Base-by-base conservation (phyloP, 1,140 invertebrate species). In the Drosophila littoralis region DNA sequence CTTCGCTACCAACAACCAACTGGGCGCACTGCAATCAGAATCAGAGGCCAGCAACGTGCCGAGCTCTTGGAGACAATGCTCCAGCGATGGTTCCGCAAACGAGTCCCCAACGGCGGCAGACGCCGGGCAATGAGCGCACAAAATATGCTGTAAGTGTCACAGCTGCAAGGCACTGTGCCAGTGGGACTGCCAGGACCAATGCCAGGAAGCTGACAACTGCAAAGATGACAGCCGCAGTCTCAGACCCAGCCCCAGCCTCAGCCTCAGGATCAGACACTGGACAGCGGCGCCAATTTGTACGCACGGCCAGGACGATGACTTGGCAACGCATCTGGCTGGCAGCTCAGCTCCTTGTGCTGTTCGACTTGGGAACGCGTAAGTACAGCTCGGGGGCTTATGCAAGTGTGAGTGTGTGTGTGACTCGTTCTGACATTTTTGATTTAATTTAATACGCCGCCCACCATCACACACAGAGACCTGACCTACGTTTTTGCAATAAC, bases 131-230 rank as follows among this genome's bases (percentile, higher is more conserved):
- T 88, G 79, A 86, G 84, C 58, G 60, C 61, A 86, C 76, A 88
- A 86, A 88, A 79, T 76, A 73, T 69, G 66, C 83, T 86, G 79
- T 89, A 89, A 86, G 83, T 88, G 83, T 83, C 83, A 83, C 75
- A 74, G 79, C 83, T 74, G 83, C 83, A 64, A 86, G 76, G 66
- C 79, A 83, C 79, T 88, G 83, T 68, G 83, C 83, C 83, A 86
- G 72, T 64, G 83, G 84, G 83, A 88, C 69, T 58, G 66, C 71
- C 76, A 57, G 64, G 42, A 35, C 60, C 40, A 40, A 9, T 10
- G 33, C 36, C 45, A 48, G 22, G n/a, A 57, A 33, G 75, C 55
- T 66, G 65, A 55, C 78, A 81, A 77, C 76, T 51, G 66, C 57
- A 61, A 78, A 74, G 63, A 77, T 68, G 79, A 83, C 79, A 74